Evolutionary conservation across 1,140 invertebrate genomes (phyloP), one percentile per base, ranked within the genome.

Genomic region (Drosophila sucinea): DNA sequence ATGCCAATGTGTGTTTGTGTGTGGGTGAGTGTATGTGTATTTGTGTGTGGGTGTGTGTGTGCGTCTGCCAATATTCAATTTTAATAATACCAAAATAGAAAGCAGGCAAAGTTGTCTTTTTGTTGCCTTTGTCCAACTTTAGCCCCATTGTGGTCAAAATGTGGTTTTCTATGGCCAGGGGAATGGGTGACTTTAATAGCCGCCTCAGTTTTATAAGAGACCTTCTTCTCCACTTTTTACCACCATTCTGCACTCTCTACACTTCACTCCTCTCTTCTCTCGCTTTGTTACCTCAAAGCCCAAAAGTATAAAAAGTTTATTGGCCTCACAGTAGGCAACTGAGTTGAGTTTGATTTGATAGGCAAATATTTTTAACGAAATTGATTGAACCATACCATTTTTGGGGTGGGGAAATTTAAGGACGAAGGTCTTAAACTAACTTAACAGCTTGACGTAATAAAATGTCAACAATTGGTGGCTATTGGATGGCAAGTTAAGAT

Each of bases 81-180:
- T 70, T 44, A 63, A 66, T 70, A 58, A 63, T 10, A 58, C 51
- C 41, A 23, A 58, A 35, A 58, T 10, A 35, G 56, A 35, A 32
- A 23, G 32, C 27, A 56, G 29, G 54, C 6, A 56, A n/a, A 56
- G 54, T 35, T 3, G 25, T 35, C 44, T 51, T 70, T 60, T 77
- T 77, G 62, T 44, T 72, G 72, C 66, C 66, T 57, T 54, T 58
- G 32, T 23, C 30, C 32, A 77, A 70, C 55, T 73, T 70, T 62
- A 66, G 66, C 61, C 47, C 32, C 62, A 74, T 77, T 77, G 71
- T 35, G 72, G 75, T 70, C 38, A 55, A 27, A 51, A 47, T 74
- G 71, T 54, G 75, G 75, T 73, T 77, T 25, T 32, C 32, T 25
- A 29, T 35, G 25, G 58, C 23, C 44, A 25, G 44, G 8, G 17